Conservation (phyloP, 1,140 invertebrate genomes). For the Nasonia longicornis region DNA sequence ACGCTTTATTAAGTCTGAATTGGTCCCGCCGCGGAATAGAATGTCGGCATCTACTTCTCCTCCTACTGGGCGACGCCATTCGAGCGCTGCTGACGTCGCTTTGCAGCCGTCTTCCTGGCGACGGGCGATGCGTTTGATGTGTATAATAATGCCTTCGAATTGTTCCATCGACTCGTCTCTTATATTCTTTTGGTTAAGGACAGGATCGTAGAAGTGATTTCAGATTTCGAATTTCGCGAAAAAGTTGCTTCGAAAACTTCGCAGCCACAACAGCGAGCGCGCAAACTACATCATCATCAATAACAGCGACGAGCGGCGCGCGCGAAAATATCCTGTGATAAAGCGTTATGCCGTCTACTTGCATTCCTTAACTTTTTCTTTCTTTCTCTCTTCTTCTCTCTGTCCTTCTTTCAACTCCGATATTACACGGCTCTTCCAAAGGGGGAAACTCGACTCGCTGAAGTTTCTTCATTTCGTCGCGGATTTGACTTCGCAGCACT, state of each 20-base stretch:
- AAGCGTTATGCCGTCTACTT: neutral
- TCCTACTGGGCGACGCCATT: neutral
- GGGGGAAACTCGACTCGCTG: neutral
- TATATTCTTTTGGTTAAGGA: neutral
- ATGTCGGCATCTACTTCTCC: conserved; percentile 48
- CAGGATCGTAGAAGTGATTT: too few relatives aligned
- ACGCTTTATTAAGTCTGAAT: conserved; percentile 68
- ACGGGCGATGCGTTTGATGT: neutral
- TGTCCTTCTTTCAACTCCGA: neutral
- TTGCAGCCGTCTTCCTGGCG: neutral
- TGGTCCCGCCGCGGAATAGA: conserved; percentile 58
- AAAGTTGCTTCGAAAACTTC: neutral
- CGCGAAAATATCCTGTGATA: neutral
- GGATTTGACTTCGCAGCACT: neutral
- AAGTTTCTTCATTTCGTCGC: conserved; percentile 19
- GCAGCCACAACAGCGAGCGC: neutral
- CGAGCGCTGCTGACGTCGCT: neutral
- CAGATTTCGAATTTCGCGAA: too few relatives aligned
- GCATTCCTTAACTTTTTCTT: neutral
- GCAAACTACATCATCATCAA: neutral
- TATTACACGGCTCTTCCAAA: neutral
- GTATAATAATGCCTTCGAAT: neutral
- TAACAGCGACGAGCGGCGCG: neutral
- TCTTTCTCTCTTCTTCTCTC: neutral
- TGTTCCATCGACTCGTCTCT: neutral